Conservation (phyloP, 2,888 invertebrate genomes). For the Parascotia fuliginaria region DNA sequence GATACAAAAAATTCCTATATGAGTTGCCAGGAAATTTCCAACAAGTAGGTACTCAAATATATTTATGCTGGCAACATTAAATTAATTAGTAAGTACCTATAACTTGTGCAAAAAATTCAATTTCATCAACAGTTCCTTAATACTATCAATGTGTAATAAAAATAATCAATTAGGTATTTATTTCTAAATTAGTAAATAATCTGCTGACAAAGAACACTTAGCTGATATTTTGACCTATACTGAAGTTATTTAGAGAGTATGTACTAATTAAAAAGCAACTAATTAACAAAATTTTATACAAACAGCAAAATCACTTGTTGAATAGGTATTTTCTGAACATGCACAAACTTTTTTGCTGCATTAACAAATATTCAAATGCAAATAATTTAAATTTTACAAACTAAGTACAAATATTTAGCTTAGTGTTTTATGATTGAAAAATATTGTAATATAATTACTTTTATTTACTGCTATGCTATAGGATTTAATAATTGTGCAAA, state of each 20-base stretch:
- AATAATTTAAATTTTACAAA: no score
- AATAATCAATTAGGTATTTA: no score
- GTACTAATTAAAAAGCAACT: neutral
- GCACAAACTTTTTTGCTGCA: neutral
- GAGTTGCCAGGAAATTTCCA: slow-evolving; percentile 52
- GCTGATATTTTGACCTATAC: no score
- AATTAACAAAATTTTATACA: neutral
- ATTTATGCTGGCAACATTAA: slow-evolving; percentile 56
- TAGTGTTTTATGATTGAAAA: no score
- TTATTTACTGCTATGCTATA: no score
- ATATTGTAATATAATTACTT: no score
- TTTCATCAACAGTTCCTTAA: neutral
- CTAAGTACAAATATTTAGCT: no score
- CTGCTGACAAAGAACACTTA: no score
- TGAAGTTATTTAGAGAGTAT: slow-evolving; percentile 15
- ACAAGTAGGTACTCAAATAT: slow-evolving; percentile 23
- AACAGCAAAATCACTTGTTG: slow-evolving; percentile 24
- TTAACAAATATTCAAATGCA: neutral
- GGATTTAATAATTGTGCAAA: no score
- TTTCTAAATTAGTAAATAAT: no score
- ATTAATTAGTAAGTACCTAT: slow-evolving; percentile 23
- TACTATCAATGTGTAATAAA: no score
- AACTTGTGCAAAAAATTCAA: slow-evolving; percentile 5
- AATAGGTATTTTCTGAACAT: neutral
- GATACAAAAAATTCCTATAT: slow-evolving; percentile 50